Conservation (phyloP, 2,888 invertebrate genomes). For the Drosophila austrosaltans region DNA sequence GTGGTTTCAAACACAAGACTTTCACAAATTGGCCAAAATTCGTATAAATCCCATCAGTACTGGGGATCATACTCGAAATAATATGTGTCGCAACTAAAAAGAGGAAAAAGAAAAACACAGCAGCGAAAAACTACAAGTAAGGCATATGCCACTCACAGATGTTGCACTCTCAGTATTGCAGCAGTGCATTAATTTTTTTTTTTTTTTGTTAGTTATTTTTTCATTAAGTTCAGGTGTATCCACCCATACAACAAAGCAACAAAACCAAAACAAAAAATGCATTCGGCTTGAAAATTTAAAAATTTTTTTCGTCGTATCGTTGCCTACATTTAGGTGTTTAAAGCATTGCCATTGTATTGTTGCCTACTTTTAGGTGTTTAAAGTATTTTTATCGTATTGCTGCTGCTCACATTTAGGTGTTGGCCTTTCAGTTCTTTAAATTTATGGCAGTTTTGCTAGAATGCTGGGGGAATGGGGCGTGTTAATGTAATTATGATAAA, state of each 20-base stretch:
- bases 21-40: background rate
- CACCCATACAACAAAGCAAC: conserved; percentile 13
- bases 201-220: conserved; percentile 28
- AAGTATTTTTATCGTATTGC: conserved; percentile 21
- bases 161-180: conserved; percentile 5
- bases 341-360: conserved; percentile 7
- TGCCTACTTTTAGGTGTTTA: conserved; percentile 35
- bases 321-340: too few species aligned
- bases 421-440: conserved; percentile 40
- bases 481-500: conserved; percentile 77
- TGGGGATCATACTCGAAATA: conserved; percentile 27
- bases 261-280: too few species aligned
- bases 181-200: conserved; percentile 44
- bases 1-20: background rate
- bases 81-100: conserved; percentile 10
- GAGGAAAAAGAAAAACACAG: background rate
- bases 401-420: conserved; percentile 53
- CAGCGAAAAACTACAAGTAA: background rate
- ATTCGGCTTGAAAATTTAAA: conserved; percentile 31
- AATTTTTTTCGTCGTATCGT: background rate
- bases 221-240: background rate
- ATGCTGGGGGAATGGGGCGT: conserved; percentile 49
- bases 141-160: conserved; percentile 12
- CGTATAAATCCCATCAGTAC: conserved; percentile 21
- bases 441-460: conserved; percentile 48